Base-by-base conservation (phyloP, 1,140 invertebrate genomes). In the Calephelis virginiensis region DNA sequence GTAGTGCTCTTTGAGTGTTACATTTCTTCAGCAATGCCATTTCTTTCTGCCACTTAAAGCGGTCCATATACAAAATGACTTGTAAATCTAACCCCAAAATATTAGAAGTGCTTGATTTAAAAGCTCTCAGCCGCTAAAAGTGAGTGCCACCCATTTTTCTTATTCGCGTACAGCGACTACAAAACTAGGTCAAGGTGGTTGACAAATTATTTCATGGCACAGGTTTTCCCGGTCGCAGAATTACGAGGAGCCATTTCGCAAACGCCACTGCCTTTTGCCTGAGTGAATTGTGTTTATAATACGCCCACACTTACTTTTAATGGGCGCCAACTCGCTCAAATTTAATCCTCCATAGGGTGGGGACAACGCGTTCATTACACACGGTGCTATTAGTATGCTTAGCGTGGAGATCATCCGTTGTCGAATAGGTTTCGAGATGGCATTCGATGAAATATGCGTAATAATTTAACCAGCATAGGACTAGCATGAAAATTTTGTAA, bases 171-270 rank as follows among this genome's bases (percentile, higher is more conserved):
- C 66, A 67, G 63, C 48, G 65, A 49, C 65, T 46, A 63, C 64
- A 69, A 83, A 83, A 43, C 53, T 81, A 64, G 82, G 82, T 86
- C 84, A 85, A 85, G 82, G 84, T 86, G 77, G 72, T 71, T 72
- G 77, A 76, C 76, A 81, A 83, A 84, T 85, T 84, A 82, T 83
- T 83, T 78, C 70, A 69, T 68, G 70, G 74, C 72, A 71, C 78
- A 77, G 74, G 71, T 75, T 80, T 75, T 64, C 72, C 73, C 69
- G 70, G 71, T 69, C 76, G 71, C 76, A 37, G 82, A 85, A 82
- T 82, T 82, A 80, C 66, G 74, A 70, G 70, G 73, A 82, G 74
- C 75, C 76, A 77, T 85, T 83, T 80, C 74, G 70, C 69, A 78
- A 79, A 78, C 73, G 73, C 74, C 73, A 75, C 68, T 66, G 72